phyloP scores from a whole-genome alignment of 2,113 vertebrate genomes.

The Ctenomys sociabilis region DNA sequence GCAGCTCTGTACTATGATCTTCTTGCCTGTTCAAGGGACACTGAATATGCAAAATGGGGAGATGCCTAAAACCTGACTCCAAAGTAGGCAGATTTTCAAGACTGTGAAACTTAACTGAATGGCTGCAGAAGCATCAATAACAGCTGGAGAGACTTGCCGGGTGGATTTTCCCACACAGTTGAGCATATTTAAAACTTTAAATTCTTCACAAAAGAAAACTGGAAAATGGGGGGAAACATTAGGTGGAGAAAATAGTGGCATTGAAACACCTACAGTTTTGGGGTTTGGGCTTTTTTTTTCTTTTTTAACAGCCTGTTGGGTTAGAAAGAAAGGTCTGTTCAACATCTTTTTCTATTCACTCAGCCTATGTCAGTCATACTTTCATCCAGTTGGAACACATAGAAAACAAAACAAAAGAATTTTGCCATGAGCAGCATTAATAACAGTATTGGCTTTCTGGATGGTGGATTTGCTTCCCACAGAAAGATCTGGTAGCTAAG shows the following conservation, averaged over 20 bases:
- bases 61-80: constrained; percentile 47
- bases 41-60: constrained; percentile 38
- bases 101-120: constrained; percentile 39
- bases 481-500: constrained; percentile 45
- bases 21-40: constrained; percentile 61
- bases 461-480: constrained; percentile 8
- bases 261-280: background rate
- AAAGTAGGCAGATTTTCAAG: constrained; percentile 71
- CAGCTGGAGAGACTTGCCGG: constrained; percentile 56
- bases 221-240: background rate
- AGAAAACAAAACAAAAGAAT: constrained; percentile 41
- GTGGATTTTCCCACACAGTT: background rate
- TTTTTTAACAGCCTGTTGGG: background rate
- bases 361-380: constrained; percentile 5
- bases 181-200: constrained; percentile 35
- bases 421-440: background rate
- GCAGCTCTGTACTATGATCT: constrained; percentile 35
- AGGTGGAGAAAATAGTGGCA: background rate
- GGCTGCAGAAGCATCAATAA: constrained; percentile 37
- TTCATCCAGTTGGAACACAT: constrained; percentile 21
- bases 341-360: constrained; percentile 55
- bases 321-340: constrained; percentile 24
- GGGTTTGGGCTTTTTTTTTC: background rate
- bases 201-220: constrained; percentile 55
- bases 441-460: background rate